phyloP scores from a whole-genome alignment of 2,113 vertebrate species.

The Takifugu flavidus region DNA sequence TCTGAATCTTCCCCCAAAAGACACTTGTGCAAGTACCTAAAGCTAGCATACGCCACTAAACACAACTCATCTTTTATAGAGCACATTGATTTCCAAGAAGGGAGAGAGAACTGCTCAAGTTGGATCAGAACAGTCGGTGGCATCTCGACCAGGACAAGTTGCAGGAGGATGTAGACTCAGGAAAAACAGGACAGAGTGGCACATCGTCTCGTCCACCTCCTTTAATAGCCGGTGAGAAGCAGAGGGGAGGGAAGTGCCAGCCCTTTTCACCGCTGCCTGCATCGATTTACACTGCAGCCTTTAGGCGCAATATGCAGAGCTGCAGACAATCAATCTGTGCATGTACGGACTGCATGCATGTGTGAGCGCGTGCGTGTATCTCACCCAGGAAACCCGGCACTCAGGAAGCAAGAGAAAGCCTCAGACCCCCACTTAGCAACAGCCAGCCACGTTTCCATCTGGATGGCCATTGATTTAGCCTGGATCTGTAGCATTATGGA shows the following conservation, averaged over 20 bases:
- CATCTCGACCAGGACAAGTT: too few species aligned
- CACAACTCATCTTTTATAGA: too few species aligned
- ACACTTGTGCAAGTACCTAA: too few species aligned
- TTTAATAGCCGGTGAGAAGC: slow-evolving; percentile 24
- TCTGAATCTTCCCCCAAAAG: too few species aligned
- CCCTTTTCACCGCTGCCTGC: slow-evolving; percentile 20
- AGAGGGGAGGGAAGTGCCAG: slow-evolving; percentile 23
- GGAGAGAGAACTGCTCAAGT: too few species aligned
- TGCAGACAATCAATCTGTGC: slow-evolving; percentile 34
- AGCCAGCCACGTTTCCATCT: slow-evolving; percentile 49
- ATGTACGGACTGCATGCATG: slow-evolving; percentile 11
- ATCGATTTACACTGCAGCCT: slow-evolving; percentile 52
- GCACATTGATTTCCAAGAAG: too few species aligned
- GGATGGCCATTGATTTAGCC: slow-evolving; percentile 27
- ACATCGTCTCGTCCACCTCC: slow-evolving; percentile 2
- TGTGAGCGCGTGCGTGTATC: slow-evolving; percentile 15
- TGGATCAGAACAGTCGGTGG: too few species aligned
- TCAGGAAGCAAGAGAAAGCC: slow-evolving; percentile 48
- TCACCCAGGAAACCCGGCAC: slow-evolving; percentile 36
- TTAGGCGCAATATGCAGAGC: slow-evolving; percentile 44
- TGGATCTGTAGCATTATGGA: slow-evolving; percentile 25
- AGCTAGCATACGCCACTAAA: too few species aligned
- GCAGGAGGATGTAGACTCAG: neutral
- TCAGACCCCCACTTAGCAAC: slow-evolving; percentile 54
- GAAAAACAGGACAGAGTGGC: slow-evolving; percentile 3